Evolutionary conservation across 2,113 vertebrate species (phyloP).

Genomic region (Sinocyclocheilus grahami): DNA sequence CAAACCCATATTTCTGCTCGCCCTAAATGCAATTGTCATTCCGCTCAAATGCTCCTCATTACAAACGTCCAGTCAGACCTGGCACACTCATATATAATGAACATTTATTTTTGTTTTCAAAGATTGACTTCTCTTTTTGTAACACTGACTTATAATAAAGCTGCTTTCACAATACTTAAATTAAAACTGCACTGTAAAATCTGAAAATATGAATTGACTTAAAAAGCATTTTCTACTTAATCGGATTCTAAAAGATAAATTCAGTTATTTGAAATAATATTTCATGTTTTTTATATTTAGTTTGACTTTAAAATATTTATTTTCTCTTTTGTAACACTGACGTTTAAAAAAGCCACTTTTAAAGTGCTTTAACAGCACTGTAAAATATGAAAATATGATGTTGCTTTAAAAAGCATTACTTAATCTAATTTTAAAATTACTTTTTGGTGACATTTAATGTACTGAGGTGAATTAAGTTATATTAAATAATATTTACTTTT

Average conservation of each 20-base stretch:
- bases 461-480: neutral
- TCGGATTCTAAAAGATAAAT: neutral
- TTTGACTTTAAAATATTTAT: neutral
- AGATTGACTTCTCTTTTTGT: neutral
- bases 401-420: no score
- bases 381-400: neutral
- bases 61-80: neutral
- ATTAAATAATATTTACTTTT: neutral
- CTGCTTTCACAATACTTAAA: neutral
- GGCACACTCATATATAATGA: neutral
- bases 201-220: neutral
- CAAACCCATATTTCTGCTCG: conserved; percentile 18
- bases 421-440: neutral
- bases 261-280: neutral
- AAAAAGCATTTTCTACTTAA: neutral
- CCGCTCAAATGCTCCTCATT: neutral
- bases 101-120: neutral
- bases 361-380: neutral
- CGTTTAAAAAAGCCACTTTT: neutral
- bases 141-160: no score
- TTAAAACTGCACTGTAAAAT: neutral
- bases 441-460: neutral
- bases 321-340: neutral
- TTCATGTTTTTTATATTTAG: neutral
- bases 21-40: neutral